phyloP scores from a whole-genome alignment of 2,797 vertebrate genomes.

The Lepilemur septentrionalis region DNA sequence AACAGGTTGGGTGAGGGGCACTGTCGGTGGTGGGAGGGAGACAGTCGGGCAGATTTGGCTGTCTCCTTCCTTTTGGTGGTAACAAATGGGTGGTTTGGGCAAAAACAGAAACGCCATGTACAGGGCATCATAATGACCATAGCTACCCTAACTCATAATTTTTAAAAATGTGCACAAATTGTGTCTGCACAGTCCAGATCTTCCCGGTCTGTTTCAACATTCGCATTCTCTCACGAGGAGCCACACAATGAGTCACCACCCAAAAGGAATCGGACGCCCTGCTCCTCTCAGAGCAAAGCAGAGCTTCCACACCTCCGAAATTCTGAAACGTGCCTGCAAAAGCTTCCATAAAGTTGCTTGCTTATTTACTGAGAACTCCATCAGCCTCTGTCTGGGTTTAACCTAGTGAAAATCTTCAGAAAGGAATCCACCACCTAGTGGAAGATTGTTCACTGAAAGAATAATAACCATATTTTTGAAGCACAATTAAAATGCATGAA shows the following conservation, averaged over 20 bases:
- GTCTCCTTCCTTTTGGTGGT: neutral
- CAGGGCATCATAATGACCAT: neutral
- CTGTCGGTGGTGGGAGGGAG: rapidly evolving
- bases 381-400: neutral
- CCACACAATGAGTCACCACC: neutral
- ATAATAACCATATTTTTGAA: neutral
- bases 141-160: neutral
- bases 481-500: neutral
- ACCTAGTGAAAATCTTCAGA: neutral
- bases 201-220: neutral
- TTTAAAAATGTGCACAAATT: neutral
- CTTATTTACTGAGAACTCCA: neutral
- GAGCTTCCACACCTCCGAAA: neutral
- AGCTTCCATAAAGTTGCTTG: neutral
- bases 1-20: rapidly evolving
- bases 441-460: neutral
- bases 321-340: neutral
- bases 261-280: neutral
- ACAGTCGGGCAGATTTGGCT: too few species aligned
- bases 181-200: neutral
- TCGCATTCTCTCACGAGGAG: rapidly evolving
- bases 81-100: neutral
- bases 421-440: neutral
- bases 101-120: neutral
- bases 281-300: too few species aligned